Base-by-base conservation (phyloP, 1,140 invertebrate species). In the Akabosia matsudoensis region DNA sequence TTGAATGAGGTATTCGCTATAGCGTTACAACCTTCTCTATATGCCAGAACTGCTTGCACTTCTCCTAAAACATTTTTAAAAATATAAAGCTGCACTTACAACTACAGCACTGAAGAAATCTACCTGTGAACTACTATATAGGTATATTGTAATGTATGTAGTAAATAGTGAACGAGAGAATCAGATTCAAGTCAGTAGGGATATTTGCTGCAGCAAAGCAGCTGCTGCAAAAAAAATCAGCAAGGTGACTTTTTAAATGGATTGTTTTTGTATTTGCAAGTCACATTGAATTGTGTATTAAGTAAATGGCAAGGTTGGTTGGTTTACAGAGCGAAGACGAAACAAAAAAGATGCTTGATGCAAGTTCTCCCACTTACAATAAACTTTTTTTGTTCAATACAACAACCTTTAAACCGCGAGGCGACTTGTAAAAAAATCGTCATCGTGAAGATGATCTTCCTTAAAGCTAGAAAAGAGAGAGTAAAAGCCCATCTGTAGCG, bases 391-490 rank as follows among this genome's bases (percentile, higher is more conserved):
- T 18, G 18, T 10, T 7, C 7, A 45, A 45, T 10, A 18, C 7
- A 45, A 45, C 37, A 45, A 45, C 37, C 37, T 45, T 45, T 45
- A 45, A 18, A n/a, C 37, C 7, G 37, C 37, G 37, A 45, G 37
- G 37, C 37, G 37, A 45, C 37, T 45, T 45, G 37, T 45, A 18
- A 45, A 18, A 45, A 10, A 18, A 45, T 45, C 7, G 18, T 45
- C 7, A 45, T 45, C 37, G 18, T 45, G 7, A 45, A 45, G 37
- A 45, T 45, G 37, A 45, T 45, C 37, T 18, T 45, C 37, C 37
- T 45, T 18, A 45, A 45, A 45, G 37, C 37, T 10, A 45, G 37
- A 61, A 61, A 61, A 61, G 54, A 61, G 54, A 61, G 54, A 61
- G 54, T 61, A 61, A 61, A 61, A 61, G 54, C 24, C 54, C 13